A percentile compares a stretch with the other conserved stretches of the same genome.
Conservation (phyloP, 2,797 vertebrate genomes). For the Epinephelus coioides region DNA sequence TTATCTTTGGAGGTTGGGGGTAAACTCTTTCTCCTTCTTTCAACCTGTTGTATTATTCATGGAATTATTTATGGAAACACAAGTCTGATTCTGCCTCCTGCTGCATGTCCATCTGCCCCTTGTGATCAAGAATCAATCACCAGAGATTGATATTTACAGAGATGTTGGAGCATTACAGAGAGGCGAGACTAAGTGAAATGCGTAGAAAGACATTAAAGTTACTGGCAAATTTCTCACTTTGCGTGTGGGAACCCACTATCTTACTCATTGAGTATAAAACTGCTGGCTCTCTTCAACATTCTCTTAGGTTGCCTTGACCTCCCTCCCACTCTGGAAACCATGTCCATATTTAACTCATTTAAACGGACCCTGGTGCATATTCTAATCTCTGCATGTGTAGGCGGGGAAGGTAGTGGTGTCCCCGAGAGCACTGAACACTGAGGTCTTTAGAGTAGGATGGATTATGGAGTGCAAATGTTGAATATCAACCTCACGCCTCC, state of each 20-base stretch:
- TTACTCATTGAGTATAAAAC: conserved; percentile 53
- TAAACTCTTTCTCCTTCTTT: conserved; percentile 1
- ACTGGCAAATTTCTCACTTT: background rate
- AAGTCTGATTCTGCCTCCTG: conserved; percentile 7
- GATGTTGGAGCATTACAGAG: background rate
- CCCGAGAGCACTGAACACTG: conserved; percentile 32
- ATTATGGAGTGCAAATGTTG: conserved; percentile 47
- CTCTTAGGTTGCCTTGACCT: conserved; percentile 50
- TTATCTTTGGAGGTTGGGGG: conserved; percentile 40
- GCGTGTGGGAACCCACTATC: conserved; percentile 27
- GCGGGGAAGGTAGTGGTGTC: conserved; percentile 45
- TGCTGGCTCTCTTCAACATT: conserved; percentile 22
- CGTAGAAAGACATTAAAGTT: background rate
- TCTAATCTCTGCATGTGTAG: conserved; percentile 51
- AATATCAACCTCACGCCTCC: conserved; percentile 37
- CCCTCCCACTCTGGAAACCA: conserved; percentile 64
- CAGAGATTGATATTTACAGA: background rate
- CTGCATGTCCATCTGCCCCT: conserved; percentile 25
- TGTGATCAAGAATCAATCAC: conserved; percentile 3
- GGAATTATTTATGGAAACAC: conserved; percentile 55
- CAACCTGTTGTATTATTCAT: conserved; percentile 72
- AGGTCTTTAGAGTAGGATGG: conserved; percentile 50
- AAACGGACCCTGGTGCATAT: conserved; percentile 45
- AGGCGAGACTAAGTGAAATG: too few relatives aligned
- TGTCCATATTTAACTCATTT: conserved; percentile 56